Conservation (phyloP, 2,113 vertebrate species). For the Cavia aperea region DNA sequence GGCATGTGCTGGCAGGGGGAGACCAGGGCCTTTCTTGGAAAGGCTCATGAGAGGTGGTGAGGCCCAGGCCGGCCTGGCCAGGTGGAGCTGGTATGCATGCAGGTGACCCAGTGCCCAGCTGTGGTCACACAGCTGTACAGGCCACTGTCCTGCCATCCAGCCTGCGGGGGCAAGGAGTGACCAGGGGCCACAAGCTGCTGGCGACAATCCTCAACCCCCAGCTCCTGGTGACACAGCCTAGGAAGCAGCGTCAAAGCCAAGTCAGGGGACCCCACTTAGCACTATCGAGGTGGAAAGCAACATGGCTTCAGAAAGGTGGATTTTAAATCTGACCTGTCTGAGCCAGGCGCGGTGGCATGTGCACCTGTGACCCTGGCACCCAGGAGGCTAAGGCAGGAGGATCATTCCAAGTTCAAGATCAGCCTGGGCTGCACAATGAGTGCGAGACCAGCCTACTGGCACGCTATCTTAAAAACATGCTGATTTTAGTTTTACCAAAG, state of each 20-base stretch:
- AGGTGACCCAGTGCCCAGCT: conserved; percentile 48
- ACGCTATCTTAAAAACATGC: background rate
- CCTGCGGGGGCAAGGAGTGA: conserved; percentile 61
- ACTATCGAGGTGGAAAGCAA: conserved; percentile 13
- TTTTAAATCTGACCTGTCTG: background rate
- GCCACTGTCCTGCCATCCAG: conserved; percentile 59
- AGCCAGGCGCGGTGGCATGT: background rate
- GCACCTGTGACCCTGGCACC: background rate
- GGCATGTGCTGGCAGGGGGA: fast-evolving
- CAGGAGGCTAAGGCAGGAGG: background rate
- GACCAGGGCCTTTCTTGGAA: background rate
- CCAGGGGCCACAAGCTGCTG: background rate
- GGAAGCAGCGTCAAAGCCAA: background rate
- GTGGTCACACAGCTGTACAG: conserved; percentile 40
- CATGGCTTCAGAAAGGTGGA: background rate
- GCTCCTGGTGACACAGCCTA: background rate
- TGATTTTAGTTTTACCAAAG: conserved; percentile 25
- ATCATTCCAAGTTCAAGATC: background rate
- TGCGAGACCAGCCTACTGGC: background rate
- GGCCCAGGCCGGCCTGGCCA: conserved; percentile 42
- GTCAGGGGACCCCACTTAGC: background rate
- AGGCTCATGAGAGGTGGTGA: background rate
- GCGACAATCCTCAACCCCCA: background rate
- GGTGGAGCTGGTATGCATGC: conserved; percentile 41
- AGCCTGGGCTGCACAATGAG: background rate